phyloP scores from a whole-genome alignment of 2,113 vertebrate species.

The Brachyistius frenatus region DNA sequence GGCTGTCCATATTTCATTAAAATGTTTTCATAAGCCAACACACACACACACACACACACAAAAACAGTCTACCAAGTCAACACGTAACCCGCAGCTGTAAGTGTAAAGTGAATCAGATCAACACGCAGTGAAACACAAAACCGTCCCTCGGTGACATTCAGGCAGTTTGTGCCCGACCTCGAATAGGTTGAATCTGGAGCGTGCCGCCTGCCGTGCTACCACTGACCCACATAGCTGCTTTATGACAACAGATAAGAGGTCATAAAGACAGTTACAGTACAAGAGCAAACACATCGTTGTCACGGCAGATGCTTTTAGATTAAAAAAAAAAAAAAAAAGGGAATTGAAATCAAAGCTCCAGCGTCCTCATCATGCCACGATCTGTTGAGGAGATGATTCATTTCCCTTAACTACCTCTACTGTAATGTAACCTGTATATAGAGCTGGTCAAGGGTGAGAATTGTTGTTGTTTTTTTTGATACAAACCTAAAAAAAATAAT shows the following conservation, averaged over 20 bases:
- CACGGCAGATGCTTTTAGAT: background rate
- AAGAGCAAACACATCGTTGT: background rate
- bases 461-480: background rate
- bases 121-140: background rate
- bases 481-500: background rate
- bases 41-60: background rate
- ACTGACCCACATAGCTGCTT: constrained; percentile 26
- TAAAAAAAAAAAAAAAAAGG: background rate
- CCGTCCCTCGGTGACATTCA: background rate
- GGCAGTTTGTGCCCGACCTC: constrained; percentile 11
- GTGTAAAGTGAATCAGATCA: background rate
- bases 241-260: constrained; percentile 3
- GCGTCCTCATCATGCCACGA: background rate
- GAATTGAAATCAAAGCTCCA: no score
- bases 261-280: background rate
- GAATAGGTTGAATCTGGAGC: background rate
- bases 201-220: background rate
- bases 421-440: background rate
- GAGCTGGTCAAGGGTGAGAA: background rate
- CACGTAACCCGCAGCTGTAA: background rate
- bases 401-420: background rate
- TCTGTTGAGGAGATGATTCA: accelerated
- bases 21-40: constrained; percentile 44
- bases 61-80: background rate
- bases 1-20: constrained; percentile 53